Evolutionary conservation across 2,797 vertebrate genomes (phyloP).

Genomic region (Manis pentadactyla): DNA sequence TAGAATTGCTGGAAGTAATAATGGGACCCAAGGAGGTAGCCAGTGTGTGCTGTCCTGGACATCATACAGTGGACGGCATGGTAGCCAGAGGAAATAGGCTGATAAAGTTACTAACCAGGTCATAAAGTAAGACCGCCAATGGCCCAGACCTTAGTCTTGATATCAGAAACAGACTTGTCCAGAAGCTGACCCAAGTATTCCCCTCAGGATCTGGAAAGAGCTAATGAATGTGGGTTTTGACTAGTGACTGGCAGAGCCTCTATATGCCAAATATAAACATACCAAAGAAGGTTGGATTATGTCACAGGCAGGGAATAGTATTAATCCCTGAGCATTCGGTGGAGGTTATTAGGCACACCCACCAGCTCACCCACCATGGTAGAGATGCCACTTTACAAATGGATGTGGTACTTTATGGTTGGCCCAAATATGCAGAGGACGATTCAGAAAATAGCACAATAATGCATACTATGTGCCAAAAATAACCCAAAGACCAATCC

Average conservation of each 20-base stretch:
- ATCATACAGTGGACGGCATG: background rate
- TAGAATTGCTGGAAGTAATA: background rate
- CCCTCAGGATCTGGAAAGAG: background rate
- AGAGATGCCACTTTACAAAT: background rate
- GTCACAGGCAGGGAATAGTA: background rate
- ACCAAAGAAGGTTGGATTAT: background rate
- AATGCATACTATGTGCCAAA: background rate
- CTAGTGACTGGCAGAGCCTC: background rate
- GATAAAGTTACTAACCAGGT: background rate
- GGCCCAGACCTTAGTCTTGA: background rate
- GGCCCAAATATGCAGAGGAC: background rate
- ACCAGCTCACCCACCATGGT: background rate
- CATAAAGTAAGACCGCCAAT: background rate
- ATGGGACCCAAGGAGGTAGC: background rate
- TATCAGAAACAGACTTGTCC: background rate
- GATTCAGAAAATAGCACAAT: background rate
- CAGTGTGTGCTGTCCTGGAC: background rate
- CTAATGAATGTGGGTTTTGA: background rate
- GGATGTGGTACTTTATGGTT: background rate
- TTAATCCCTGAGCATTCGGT: background rate
- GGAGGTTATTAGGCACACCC: background rate
- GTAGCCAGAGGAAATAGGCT: background rate
- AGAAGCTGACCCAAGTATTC: background rate
- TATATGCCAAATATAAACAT: background rate
- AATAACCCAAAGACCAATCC: background rate